Percentiles rank a stretch among this genome's conserved stretches.
Conservation (phyloP, 53 echinoderm and acorn worm genomes). For the Paelopatides confundens region DNA sequence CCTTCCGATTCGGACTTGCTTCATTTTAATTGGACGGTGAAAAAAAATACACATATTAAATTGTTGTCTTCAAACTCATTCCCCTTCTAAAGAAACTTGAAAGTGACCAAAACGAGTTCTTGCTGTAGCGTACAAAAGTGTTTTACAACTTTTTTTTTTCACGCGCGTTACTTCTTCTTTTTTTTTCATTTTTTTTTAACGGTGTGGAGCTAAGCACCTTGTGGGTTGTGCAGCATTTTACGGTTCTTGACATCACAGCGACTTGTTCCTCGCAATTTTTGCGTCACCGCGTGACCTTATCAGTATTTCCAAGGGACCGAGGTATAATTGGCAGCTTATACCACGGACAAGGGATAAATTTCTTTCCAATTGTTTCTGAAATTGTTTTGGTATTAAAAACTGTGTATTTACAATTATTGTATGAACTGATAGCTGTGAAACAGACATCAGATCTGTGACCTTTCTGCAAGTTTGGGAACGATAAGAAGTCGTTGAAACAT, state of each 20-base stretch:
- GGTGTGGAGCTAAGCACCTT: conserved; percentile 1
- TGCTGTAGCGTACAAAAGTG: background rate
- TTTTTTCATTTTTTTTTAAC: background rate
- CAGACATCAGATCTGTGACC: background rate
- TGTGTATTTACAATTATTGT: conserved; percentile 39
- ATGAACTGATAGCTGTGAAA: background rate
- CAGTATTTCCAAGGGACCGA: conserved; percentile 32
- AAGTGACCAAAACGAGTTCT: too few species aligned
- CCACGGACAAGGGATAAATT: conserved; percentile 38
- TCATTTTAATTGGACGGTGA: conserved; percentile 17
- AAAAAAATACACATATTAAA: background rate
- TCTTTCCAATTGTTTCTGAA: conserved; percentile 23
- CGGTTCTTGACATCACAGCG: background rate
- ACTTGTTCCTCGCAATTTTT: background rate
- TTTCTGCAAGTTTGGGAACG: background rate
- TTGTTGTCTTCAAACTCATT: background rate
- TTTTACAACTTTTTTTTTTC: background rate
- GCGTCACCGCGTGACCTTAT: conserved; percentile 40
- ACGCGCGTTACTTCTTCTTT: background rate
- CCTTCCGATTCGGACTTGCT: conserved; percentile 18
- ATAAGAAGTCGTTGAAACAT: conserved; percentile 18
- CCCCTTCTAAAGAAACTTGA: background rate
- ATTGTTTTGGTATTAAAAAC: conserved; percentile 47
- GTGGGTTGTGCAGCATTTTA: conserved; percentile 15
- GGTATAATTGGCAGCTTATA: conserved; percentile 28